Conservation (phyloP, 2,113 vertebrate genomes). For the Fukomys damarensis region DNA sequence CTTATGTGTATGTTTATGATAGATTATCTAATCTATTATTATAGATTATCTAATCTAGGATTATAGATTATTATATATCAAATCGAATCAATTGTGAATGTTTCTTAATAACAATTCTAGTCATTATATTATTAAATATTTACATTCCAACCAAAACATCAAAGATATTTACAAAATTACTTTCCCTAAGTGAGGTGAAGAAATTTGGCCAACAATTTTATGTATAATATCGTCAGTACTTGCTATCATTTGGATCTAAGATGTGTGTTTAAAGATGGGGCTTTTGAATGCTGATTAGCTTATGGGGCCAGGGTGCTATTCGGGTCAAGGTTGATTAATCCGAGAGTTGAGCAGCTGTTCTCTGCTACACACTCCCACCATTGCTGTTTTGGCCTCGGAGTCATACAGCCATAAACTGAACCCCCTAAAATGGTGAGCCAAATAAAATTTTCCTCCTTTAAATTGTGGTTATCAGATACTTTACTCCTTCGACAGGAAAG, state of each 20-base stretch:
- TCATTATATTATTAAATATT: not conserved
- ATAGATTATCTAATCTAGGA: too few species aligned
- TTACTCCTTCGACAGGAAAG: not conserved
- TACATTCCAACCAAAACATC: not conserved
- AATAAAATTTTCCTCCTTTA: not conserved
- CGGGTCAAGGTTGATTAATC: not conserved
- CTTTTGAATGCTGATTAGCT: too few species aligned
- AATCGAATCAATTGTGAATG: not conserved
- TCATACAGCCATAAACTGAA: not conserved
- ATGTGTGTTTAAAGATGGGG: not conserved
- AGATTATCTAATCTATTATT: too few species aligned
- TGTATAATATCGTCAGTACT: not conserved
- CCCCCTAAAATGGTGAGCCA: not conserved
- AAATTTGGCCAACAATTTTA: not conserved
- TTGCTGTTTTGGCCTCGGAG: not conserved
- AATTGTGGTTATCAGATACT: not conserved
- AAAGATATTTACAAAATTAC: not conserved
- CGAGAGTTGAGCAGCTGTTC: not conserved
- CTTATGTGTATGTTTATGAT: not conserved
- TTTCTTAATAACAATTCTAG: not conserved
- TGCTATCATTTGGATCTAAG: not conserved
- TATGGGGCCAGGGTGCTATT: too few species aligned
- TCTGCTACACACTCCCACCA: too few species aligned
- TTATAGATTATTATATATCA: not conserved
- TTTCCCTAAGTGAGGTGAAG: not conserved